Evolutionary conservation across 2,888 invertebrate genomes (phyloP), one percentile per base, ranked within the genome.

Genomic region (Aromia moschata): DNA sequence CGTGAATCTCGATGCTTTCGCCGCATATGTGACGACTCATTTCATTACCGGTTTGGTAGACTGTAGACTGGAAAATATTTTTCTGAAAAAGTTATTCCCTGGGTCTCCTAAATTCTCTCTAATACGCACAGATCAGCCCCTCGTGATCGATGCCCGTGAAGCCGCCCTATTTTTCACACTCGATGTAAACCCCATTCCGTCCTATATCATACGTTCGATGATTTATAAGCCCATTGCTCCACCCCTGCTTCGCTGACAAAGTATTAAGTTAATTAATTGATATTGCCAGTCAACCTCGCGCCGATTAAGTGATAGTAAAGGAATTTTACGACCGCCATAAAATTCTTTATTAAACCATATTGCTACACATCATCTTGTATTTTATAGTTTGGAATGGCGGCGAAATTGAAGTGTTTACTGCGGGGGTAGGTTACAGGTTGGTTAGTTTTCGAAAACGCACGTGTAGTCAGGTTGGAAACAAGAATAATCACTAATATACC

Each of bases 261-360:
- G 53, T 17, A 43, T 37, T 38, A 9, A 40, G 37, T 55, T 58
- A 61, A 58, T 61, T 61, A 57, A 61, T 61, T 61, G 58, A 58
- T 55, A 55, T 55, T 41, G 44, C 43, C 45, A 44, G 46, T 47
- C 57, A 43, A 41, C 55, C 44, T 15, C 36, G 52, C 44, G 54
- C 43, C 57, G 54, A 58, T 55, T 61, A 58, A 55, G 57, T 58
- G 43, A 14, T 41, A 55, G 54, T 58, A 41, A 55, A 47, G 52
- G n/a, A n/a, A 55, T 51, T 61, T 61, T 61, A 61, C 55, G 41
- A 17, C 20, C 5, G 31, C 46, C 55, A 46, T 61, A 51, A 57
- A 51, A 46, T 54, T 58, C 58, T 61, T 55, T 58, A 61, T 54
- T 61, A 58, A 58, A 47, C 37, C 47, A 47, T 47, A 47, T 47